phyloP scores from a whole-genome alignment of 2,797 vertebrate genomes.

The Sebastes alutus region DNA sequence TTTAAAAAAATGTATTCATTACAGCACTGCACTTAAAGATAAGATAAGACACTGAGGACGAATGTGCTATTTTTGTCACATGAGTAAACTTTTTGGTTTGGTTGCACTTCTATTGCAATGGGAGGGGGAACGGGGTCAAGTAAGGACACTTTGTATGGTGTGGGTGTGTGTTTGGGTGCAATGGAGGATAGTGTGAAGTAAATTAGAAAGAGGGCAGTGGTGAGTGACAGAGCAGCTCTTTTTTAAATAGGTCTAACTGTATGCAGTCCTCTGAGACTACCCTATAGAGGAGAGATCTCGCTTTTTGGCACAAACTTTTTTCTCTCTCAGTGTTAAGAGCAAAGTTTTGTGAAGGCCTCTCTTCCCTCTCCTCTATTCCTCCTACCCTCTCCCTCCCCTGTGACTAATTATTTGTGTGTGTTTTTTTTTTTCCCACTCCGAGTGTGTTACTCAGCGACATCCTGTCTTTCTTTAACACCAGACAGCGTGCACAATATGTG shows the following conservation, averaged over 20 bases:
- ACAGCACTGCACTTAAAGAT: background rate
- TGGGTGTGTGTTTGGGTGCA: background rate
- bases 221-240: slow-evolving; percentile 27
- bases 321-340: slow-evolving; percentile 13
- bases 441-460: slow-evolving; percentile 68
- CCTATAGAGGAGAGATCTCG: background rate
- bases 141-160: background rate
- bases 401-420: slow-evolving; percentile 75
- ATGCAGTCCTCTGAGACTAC: slow-evolving; percentile 8
- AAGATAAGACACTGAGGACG: background rate
- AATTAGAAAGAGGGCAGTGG: slow-evolving; percentile 21
- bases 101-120: background rate
- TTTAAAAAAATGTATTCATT: background rate
- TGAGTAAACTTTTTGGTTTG: background rate
- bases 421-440: slow-evolving; percentile 34
- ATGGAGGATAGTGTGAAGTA: slow-evolving; percentile 2
- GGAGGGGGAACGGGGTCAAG: background rate
- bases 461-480: slow-evolving; percentile 66
- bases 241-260: slow-evolving; percentile 28
- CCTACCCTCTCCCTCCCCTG: slow-evolving; percentile 50
- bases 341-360: slow-evolving; percentile 42
- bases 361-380: slow-evolving; percentile 18
- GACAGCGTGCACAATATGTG: slow-evolving; percentile 21
- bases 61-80: background rate
- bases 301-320: slow-evolving; percentile 24